Evolutionary conservation across 2,113 vertebrate genomes (phyloP).

Genomic region (Indri indri): DNA sequence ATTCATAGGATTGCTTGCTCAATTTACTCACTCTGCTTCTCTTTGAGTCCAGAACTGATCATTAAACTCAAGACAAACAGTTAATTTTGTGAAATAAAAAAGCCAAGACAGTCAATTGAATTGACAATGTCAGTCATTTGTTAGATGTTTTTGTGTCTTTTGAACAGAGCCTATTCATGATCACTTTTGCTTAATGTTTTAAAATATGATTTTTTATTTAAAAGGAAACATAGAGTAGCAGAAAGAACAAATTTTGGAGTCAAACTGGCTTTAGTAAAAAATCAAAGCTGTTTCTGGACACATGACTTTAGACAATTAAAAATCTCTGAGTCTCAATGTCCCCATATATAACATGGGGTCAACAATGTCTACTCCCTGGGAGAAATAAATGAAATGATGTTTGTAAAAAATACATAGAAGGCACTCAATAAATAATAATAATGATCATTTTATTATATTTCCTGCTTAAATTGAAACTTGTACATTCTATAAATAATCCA

Average conservation of each 20-base stretch:
- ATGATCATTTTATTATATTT: not conserved
- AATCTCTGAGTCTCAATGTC: not conserved
- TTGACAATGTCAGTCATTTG: not conserved
- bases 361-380: not conserved
- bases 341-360: not conserved
- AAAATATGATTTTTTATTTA: not conserved
- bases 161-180: not conserved
- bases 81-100: not conserved
- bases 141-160: not conserved
- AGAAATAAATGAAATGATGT: not conserved
- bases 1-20: not conserved
- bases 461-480: constrained; percentile 21
- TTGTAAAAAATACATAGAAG: not conserved
- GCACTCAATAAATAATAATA: not conserved
- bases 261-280: not conserved
- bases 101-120: not conserved
- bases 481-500: not conserved
- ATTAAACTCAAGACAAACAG: not conserved
- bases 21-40: not conserved
- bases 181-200: not conserved
- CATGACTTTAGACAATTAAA: not conserved
- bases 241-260: not conserved
- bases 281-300: not conserved
- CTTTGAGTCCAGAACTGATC: not conserved
- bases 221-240: not conserved